Evolutionary conservation across 2,113 vertebrate genomes (phyloP), one percentile per base, ranked within the genome.

Genomic region (Helogale parvula): DNA sequence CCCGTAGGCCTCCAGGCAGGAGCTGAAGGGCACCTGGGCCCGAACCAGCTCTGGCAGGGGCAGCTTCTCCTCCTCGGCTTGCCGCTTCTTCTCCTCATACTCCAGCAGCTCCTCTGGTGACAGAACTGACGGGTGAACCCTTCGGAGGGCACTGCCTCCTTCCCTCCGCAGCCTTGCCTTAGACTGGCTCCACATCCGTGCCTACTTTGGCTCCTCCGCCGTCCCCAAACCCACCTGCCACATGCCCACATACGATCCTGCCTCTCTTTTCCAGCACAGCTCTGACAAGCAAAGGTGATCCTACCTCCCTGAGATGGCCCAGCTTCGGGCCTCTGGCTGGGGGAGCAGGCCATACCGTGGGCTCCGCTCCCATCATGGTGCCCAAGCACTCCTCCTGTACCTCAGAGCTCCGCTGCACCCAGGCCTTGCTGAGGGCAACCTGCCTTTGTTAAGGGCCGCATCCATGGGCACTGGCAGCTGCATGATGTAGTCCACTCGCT

Each of bases 401-500:
- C 31, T 52, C 23, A 17, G 35, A 19, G 60, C 57, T 11, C 14
- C 19, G 3, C 9, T 0, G 0, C 10, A 7, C 74, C 72, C n/a
- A 72, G 85, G 45, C n/a, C 85, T 38, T 1, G 2, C 12, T 8
- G 60, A 2, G 4, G 38, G 69, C 33, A 15, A 93, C 98, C 95
- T 89, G 99, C 99, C 99, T 98, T 99, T 99, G 98, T 99, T 99
- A 81, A 99, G 99, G 31, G 99, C 99, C 85, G 99, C 99, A 63
- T 99, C 99, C 99, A 99, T 99, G 95, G 99, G 99, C 88, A 99
- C 99, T 0, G 99, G 99, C 80, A 99, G 99, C 99, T 99, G 99
- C 96, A 99, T 99, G 5, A 99, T 99, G 92, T 99, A 99, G 98
- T 99, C 99, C 52, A 99, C 99, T 9, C 99, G 98, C 98, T 99